Percentiles rank a stretch among this genome's conserved stretches.
These are phyloP conservation scores for Cathartes aura DNA, from an alignment of 2,113 vertebrate genomes.

Conservation along the genomic window DNA sequence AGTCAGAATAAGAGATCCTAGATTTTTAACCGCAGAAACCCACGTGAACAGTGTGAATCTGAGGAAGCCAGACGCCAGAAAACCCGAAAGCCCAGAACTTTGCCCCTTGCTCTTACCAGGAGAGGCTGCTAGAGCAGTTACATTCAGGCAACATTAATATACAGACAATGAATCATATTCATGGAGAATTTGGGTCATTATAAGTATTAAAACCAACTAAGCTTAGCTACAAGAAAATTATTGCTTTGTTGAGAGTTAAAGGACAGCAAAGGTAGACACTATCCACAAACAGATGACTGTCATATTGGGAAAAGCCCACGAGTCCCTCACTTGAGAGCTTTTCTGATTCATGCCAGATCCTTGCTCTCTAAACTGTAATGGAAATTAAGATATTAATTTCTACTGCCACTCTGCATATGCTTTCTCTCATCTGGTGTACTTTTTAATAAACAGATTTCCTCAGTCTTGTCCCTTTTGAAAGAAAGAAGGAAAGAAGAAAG, in stretches of 20 bases:
- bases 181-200: background rate
- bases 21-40: background rate
- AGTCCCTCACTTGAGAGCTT: background rate
- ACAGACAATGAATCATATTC: background rate
- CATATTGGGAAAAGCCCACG: background rate
- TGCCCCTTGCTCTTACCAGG: background rate
- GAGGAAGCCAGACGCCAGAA: background rate
- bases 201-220: background rate
- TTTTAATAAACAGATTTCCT: conserved; percentile 1
- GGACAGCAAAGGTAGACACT: background rate
- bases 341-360: background rate
- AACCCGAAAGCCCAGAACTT: background rate
- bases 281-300: background rate
- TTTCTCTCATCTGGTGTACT: conserved; percentile 19
- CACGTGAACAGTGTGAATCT: background rate
- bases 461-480: background rate
- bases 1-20: background rate
- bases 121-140: background rate
- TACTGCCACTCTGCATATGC: background rate
- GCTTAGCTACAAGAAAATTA: background rate
- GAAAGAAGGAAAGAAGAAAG: background rate
- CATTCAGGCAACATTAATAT: background rate
- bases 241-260: background rate
- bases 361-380: background rate
- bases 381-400: conserved; percentile 52